A percentile compares a stretch with the other conserved stretches of the same genome.
These are phyloP conservation scores for Elachura formosa DNA, from an alignment of 2,113 vertebrate genomes.

Conservation along the genomic window DNA sequence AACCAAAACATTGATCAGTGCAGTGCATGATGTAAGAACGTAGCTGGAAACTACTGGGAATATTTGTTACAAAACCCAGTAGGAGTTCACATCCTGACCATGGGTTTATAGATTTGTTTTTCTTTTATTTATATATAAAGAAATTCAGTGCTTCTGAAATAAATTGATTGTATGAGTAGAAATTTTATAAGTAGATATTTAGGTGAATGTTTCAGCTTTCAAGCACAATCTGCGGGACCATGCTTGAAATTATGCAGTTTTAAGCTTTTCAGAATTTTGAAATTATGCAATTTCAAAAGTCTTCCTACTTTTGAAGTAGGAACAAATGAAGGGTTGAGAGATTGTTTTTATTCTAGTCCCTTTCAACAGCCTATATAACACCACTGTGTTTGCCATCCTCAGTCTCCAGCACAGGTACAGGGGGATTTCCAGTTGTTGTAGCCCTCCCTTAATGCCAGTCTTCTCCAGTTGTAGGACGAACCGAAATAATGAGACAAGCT, in stretches of 20 bases:
- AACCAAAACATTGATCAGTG: neutral
- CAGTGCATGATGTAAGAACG: neutral
- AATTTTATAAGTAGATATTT: neutral
- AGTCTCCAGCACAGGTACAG: neutral
- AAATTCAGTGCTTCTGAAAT: neutral
- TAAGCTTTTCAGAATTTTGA: too few relatives aligned
- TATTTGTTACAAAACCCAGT: fast-evolving
- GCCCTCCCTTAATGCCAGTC: neutral
- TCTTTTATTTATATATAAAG: neutral
- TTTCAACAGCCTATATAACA: neutral
- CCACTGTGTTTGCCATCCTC: neutral
- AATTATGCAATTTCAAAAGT: too few relatives aligned
- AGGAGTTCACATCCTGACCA: neutral
- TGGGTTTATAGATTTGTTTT: neutral
- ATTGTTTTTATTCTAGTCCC: neutral
- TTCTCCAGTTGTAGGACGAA: neutral
- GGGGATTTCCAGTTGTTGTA: neutral
- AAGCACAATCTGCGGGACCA: neutral
- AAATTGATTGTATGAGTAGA: neutral
- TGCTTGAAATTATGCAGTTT: too few relatives aligned
- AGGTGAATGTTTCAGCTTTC: neutral
- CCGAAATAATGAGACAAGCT: neutral
- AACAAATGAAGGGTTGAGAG: neutral
- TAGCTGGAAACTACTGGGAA: neutral
- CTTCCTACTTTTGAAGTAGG: neutral